Conservation (phyloP, 2,888 invertebrate species). For the Drosophila monieri region DNA sequence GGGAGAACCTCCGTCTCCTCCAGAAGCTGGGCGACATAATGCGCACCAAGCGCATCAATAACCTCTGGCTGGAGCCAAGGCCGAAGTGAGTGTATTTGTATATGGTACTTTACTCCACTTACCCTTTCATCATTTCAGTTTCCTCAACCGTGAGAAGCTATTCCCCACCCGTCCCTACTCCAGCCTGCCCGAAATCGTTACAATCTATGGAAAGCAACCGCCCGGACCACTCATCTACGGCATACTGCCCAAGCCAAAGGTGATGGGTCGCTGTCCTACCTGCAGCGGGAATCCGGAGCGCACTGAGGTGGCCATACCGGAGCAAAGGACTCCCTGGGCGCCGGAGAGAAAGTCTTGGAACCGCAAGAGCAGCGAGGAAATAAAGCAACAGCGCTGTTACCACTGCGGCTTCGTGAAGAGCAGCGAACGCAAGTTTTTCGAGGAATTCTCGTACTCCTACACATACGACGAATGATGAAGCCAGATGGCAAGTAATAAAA, state of each 20-base stretch:
- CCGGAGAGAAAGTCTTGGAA: constrained; percentile 80
- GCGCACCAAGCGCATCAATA: constrained; percentile 88
- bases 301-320: constrained; percentile 81
- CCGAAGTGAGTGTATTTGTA: constrained; percentile 84
- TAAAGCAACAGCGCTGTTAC: constrained; percentile 58
- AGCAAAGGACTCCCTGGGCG: constrained; percentile 83
- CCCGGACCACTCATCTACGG: constrained; percentile 64
- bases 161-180: constrained; percentile 76
- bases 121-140: constrained; percentile 57
- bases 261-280: constrained; percentile 75
- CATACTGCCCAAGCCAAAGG: constrained; percentile 58
- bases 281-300: constrained; percentile 80
- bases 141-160: constrained; percentile 82
- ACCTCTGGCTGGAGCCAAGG: constrained; percentile 87
- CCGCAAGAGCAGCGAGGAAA: constrained; percentile 53
- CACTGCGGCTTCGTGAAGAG: constrained; percentile 63
- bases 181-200: constrained; percentile 69
- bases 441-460: constrained; percentile 54
- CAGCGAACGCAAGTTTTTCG: constrained; percentile 53
- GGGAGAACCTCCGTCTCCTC: constrained; percentile 88
- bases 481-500: constrained; percentile 21
- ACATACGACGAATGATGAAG: constrained; percentile 56
- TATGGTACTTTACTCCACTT: background rate
- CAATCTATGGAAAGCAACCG: constrained; percentile 68
- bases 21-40: constrained; percentile 88